A percentile compares a stretch with the other conserved stretches of the same genome.
phyloP scores from a whole-genome alignment of 2,797 vertebrate genomes.

The Tadarida brasiliensis region DNA sequence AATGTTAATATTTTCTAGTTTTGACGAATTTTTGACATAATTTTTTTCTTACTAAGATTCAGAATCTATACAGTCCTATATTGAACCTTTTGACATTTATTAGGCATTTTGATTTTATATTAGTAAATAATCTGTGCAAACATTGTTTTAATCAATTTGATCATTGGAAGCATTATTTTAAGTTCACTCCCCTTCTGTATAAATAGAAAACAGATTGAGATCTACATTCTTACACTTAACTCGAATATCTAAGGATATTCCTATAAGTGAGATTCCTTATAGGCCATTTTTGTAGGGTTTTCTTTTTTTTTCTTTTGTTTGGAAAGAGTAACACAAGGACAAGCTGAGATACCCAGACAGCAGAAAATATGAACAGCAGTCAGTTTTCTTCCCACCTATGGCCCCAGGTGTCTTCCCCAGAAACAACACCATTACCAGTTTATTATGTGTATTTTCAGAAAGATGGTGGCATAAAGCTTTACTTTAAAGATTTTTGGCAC shows the following conservation, averaged over 20 bases:
- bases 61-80: background rate
- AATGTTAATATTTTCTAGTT: background rate
- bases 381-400: background rate
- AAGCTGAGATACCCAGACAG: background rate
- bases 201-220: background rate
- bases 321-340: background rate
- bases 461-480: background rate
- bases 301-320: background rate
- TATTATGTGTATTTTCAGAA: background rate
- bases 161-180: background rate
- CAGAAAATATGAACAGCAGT: background rate
- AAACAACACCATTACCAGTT: background rate
- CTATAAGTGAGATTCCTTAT: background rate
- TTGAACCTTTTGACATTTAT: background rate
- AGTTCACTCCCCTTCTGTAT: background rate
- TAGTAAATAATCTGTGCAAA: constrained; percentile 13
- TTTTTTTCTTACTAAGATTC: constrained; percentile 19
- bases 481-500: background rate
- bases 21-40: background rate
- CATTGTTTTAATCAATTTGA: constrained; percentile 39
- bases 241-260: background rate
- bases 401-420: background rate
- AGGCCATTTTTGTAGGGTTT: background rate
- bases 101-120: background rate
- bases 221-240: background rate